Conservation (phyloP, 2,888 invertebrate genomes). For the Dromius quadrimaculatus region DNA sequence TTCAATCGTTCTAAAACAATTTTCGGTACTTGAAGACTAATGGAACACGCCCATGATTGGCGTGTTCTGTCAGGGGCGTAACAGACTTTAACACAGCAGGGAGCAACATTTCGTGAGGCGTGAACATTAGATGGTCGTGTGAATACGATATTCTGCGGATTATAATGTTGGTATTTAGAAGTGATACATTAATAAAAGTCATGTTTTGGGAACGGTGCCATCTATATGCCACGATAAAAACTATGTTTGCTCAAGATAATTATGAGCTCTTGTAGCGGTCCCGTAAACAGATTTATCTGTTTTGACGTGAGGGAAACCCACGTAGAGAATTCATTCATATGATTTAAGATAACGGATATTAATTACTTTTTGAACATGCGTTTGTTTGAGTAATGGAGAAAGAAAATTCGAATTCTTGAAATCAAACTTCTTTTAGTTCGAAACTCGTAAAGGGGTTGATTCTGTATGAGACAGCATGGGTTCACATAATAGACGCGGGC, state of each 20-base stretch:
- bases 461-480: no score
- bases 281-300: conserved; percentile 10
- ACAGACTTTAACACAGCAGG: conserved; percentile 2
- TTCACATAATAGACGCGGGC: no score
- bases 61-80: conserved; percentile 28
- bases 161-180: conserved; percentile 35
- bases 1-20: no score
- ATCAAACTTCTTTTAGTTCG: no score
- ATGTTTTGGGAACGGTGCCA: conserved; percentile 16
- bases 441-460: not conserved
- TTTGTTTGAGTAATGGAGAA: not conserved
- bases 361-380: conserved; percentile 8
- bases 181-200: conserved; percentile 44
- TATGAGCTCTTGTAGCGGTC: conserved; percentile 10
- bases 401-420: no score
- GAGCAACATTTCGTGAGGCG: conserved; percentile 40
- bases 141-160: conserved; percentile 37
- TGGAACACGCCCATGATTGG: not conserved
- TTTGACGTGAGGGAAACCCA: conserved; percentile 20
- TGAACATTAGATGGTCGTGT: conserved; percentile 35
- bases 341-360: not conserved
- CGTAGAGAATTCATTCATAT: conserved; percentile 17
- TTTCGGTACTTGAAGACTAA: no score
- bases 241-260: conserved; percentile 16
- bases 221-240: conserved; percentile 28